A percentile compares a stretch with the other conserved stretches of the same genome.
Evolutionary conservation across 2,888 invertebrate genomes (phyloP).

Genomic region (Homarus gammarus): DNA sequence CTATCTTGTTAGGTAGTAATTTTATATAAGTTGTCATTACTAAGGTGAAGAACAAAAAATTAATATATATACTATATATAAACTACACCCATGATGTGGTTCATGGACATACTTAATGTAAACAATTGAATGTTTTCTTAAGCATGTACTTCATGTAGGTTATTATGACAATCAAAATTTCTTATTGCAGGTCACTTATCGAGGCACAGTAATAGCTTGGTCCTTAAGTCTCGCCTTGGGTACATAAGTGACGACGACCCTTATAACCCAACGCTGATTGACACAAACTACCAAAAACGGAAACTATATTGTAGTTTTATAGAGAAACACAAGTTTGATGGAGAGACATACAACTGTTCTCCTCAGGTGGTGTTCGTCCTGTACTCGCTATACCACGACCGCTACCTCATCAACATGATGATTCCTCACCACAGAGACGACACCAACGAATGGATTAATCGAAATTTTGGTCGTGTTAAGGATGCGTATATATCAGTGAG

Average conservation of each 20-base stretch:
- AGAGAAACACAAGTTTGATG: slow-evolving; percentile 24
- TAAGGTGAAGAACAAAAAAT: no score
- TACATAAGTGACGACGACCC: not conserved
- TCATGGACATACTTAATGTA: no score
- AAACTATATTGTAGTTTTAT: slow-evolving; percentile 26
- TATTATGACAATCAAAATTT: not conserved
- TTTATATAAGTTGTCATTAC: not conserved
- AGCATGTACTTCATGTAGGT: no score
- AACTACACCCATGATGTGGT: no score
- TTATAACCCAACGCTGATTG: slow-evolving; percentile 26
- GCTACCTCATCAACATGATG: slow-evolving; percentile 48
- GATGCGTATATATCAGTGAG: slow-evolving; percentile 45
- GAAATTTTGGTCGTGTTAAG: slow-evolving; percentile 33
- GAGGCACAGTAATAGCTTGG: slow-evolving; percentile 19
- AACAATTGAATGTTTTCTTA: not conserved
- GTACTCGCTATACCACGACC: slow-evolving; percentile 37
- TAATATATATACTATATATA: no score
- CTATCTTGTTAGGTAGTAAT: not conserved
- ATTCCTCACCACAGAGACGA: slow-evolving; percentile 17
- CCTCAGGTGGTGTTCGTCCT: slow-evolving; percentile 36
- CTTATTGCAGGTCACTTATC: slow-evolving; percentile 19
- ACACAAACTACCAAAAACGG: slow-evolving; percentile 36
- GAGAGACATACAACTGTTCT: slow-evolving; percentile 34
- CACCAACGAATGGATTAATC: slow-evolving; percentile 13
- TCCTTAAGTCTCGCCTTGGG: slow-evolving; percentile 20